Base-by-base conservation (phyloP, 2,797 vertebrate genomes). In the Melanotaenia trifasciata region DNA sequence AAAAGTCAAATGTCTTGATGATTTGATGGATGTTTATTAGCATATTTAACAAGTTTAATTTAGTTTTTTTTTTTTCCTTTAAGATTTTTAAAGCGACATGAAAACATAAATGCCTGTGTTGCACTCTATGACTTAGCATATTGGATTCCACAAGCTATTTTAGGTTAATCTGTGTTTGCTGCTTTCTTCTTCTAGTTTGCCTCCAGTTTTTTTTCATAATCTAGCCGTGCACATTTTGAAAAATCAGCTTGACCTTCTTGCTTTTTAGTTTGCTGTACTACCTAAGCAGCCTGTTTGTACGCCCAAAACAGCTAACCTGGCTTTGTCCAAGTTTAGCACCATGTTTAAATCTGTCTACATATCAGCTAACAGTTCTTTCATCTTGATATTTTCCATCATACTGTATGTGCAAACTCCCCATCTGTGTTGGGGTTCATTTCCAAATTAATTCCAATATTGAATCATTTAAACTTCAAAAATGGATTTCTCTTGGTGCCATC, bases 11-110 rank as follows among this genome's bases (percentile, higher is more conserved):
- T 4, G 68, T n/a, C 60, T 40, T 64, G 53, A 50, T 69, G 43
- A 20, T 36, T 47, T n/a, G 30, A 50, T 38, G 68, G 18, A 64
- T 71, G 67, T 70, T 84, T 72, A 66, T n/a, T 9, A 38, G 18
- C 2, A 9, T 50, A 16, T 75, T 64, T 69, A 22, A 40, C 14
- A 61, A n/a, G 43, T 32, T 24, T 50, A 2, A 6, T 24, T 38
- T 11, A 4, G 0, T 5, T 1, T 24, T 47, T 47, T 47, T 47
- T 26, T 12, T 12, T 24, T 3, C 3, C 24, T 22, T 51, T 10
- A 9, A 24, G 22, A 51, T 24, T 24, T 24, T 22, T 12, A 51
- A 51, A 51, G n/a, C 0, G 16, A 24, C n/a, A 14, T 47, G 16
- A 47, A 47, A 47, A 47, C 5, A 20, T 47, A 7, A 20, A 47